A percentile compares a stretch with the other conserved stretches of the same genome.
These are phyloP conservation scores for Tetraneura akinire DNA, from an alignment of 1,140 invertebrate species.

Conservation along the genomic window DNA sequence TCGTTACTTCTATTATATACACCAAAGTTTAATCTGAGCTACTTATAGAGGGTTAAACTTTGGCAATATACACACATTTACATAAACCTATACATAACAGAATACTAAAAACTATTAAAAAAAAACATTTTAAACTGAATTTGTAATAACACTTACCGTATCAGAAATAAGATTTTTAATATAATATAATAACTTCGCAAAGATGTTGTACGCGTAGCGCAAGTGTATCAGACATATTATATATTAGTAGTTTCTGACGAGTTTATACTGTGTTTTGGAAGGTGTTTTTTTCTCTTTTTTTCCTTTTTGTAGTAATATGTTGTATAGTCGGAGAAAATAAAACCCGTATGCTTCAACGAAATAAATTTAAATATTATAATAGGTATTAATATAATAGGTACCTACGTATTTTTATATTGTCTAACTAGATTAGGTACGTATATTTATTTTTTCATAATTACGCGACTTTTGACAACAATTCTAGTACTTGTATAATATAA, in stretches of 20 bases:
- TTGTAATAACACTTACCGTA: slow-evolving; percentile 25
- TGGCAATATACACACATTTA: slow-evolving; percentile 46
- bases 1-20: slow-evolving; percentile 32
- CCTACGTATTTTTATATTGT: no score
- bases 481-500: no score
- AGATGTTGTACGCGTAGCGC: neutral
- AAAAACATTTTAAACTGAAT: slow-evolving; percentile 40
- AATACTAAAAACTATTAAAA: slow-evolving; percentile 35
- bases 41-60: slow-evolving; percentile 47
- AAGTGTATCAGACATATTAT: slow-evolving; percentile 5
- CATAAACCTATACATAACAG: slow-evolving; percentile 41
- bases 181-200: neutral
- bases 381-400: no score
- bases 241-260: neutral
- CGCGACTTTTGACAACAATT: no score
- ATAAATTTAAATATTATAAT: no score
- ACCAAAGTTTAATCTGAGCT: slow-evolving; percentile 45
- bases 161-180: slow-evolving; percentile 29
- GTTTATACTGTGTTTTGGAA: neutral
- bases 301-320: neutral
- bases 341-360: neutral
- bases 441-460: no score
- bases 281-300: no score
- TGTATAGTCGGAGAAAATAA: neutral
- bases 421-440: no score